Conservation (phyloP, 2,113 vertebrate species). For the Silurus meridionalis region DNA sequence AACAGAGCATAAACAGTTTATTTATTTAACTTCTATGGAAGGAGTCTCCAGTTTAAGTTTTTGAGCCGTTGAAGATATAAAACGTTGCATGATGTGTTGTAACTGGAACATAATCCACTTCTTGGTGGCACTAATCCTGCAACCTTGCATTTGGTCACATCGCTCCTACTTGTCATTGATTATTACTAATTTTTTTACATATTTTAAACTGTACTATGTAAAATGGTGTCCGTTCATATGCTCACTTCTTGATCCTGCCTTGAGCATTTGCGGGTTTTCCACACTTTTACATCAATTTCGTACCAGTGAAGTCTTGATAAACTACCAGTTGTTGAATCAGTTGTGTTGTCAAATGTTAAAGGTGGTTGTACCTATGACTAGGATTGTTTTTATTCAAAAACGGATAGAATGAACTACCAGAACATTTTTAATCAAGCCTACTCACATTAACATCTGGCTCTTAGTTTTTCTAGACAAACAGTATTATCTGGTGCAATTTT, state of each 20-base stretch:
- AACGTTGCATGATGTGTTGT: not conserved
- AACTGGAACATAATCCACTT: not conserved
- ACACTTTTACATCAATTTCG: not conserved
- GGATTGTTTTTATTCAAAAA: not conserved
- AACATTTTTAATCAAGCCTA: not conserved
- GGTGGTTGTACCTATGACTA: not conserved
- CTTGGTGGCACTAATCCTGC: not conserved
- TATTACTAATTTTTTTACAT: not conserved
- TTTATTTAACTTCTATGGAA: not conserved
- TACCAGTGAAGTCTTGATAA: not conserved
- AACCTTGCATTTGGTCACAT: not conserved
- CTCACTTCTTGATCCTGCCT: not conserved
- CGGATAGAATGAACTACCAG: not conserved
- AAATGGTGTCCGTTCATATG: not conserved
- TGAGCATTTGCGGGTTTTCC: not conserved
- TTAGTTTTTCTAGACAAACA: not conserved
- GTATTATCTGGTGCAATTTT: not conserved
- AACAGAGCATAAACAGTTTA: not conserved
- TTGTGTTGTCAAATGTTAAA: not conserved
- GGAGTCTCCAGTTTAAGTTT: not conserved
- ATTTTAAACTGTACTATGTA: not conserved
- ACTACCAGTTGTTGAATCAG: not conserved
- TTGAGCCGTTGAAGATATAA: not conserved
- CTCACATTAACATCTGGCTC: not conserved
- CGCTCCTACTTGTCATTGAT: not conserved